Evolutionary conservation across 2,888 invertebrate species (phyloP), one percentile per base, ranked within the genome.

Genomic region (Punctoribates punctum): DNA sequence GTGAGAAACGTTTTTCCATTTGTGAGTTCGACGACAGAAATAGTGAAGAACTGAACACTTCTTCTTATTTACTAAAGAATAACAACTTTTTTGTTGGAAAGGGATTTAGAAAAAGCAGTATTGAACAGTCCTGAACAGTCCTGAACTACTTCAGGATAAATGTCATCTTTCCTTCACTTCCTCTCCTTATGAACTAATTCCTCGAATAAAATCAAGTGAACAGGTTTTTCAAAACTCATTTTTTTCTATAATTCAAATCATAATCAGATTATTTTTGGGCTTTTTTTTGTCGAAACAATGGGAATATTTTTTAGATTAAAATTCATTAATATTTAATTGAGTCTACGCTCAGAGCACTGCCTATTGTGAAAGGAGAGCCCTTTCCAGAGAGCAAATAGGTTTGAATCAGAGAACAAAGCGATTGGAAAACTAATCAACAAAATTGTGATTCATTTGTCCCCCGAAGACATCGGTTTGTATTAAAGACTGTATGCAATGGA

Each of bases 401-500:
- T 54, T 20, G 62, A 62, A 13, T 62, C 27, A 34, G 62, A 29
- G 62, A 62, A 62, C 62, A 62, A 62, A 34, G 62, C 29, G 13
- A 17, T 62, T 34, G 29, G 17, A 34, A 60, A 62, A 62, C 34
- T 62, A 62, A 62, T 62, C 34, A 62, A 62, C 29, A 62, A 70
- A 70, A 70, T n/a, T 70, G 70, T 70, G 70, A 70, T 70, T 70
- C 70, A 70, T n/a, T 42, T 42, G 46, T 38, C 6, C 20, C 38
- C 46, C 38, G 23, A 70, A 62, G 29, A 62, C 29, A 62, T 62
- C 23, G 62, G 34, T 62, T 27, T 4, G 62, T 29, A 25, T 11
- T 27, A 60, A 60, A 15, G 27, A 13, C 25, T 15, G 15, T n/a
- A n/a, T n/a, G 27, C 4, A 27, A 15, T 13, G 17, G 17, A 62